Base-by-base conservation (phyloP, 2,797 vertebrate species). In the Hephaestus fuliginosus region DNA sequence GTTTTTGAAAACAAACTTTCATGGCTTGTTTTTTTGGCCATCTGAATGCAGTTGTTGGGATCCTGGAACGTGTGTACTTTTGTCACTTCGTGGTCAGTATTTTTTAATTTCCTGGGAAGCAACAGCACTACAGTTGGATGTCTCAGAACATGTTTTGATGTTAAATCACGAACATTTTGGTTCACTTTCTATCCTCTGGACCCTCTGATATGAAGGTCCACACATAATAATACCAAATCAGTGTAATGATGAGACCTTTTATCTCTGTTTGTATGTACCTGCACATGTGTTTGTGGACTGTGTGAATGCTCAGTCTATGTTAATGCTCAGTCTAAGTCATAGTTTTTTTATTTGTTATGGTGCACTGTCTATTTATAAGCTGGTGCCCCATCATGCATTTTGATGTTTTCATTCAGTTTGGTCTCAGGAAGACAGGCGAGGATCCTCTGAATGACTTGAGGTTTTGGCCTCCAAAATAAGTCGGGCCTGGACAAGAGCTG, bases 401-500 rank as follows among this genome's bases (percentile, higher is more conserved):
- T 0, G 0, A 22, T 75, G 62, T 52, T 69, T 70, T 76, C 13
- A 65, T 75, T 53, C 1, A 3, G 49, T 75, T 69, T 62, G 46
- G 46, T 60, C 25, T 80, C 51, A n/a, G 49, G 25, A 61, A 39
- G 51, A 65, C 1, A 22, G 43, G 30, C 1, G 3, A 36, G 44
- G 28, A 25, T 52, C 65, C 80, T 82, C 33, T 11, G 12, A 67
- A 66, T 70, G 7, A 66, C 43, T 52, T 17, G 20, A 44, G 15
- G 55, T 44, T 68, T 83, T 57, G 22, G 33, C n/a, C 36, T 67
- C 57, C n/a, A 61, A 73, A 63, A 61, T 55, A 5, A 66, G 49
- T 52, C 25, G 43, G 49, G 36, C 20, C 18, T 49, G 48, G 60
- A 86, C 25, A 7, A 30, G 33, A 76, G 53, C 61, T 66, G 70